Evolutionary conservation across 2,113 vertebrate genomes (phyloP), one percentile per base, ranked within the genome.

Genomic region (Bufo gargarizans): DNA sequence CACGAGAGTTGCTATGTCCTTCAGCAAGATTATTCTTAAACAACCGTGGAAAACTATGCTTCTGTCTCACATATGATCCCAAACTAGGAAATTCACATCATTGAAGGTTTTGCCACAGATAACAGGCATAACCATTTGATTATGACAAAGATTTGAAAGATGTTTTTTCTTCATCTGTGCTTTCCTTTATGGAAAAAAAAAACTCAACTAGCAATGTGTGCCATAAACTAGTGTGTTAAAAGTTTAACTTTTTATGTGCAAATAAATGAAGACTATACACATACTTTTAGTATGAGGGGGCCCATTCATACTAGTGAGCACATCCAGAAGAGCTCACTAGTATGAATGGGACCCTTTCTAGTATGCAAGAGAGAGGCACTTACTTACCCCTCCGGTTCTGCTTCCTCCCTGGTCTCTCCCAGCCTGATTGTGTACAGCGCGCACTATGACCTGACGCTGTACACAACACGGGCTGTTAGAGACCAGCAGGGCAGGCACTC

Each of bases 41-140:
- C 55, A 89, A 90, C 91, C 11, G 84, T 2, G 1, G 85, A 92
- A 89, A 91, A 91, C 90, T 90, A 86, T 87, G 84, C 17, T 89
- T 76, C 87, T 90, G 20, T 50, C 71, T 56, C 63, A 82, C 43
- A 76, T 89, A 86, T 59, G 43, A 91, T 91, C 87, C 80, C 72
- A 88, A 0, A 89, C 63, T 82, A 65, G 0, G 45, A n/a, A 89
- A 94, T 92, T 90, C 2, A 71, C 76, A 90, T 79, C 89, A 86
- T 88, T 89, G 85, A 88, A 74, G 82, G 58, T 56, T 91, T 89
- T 91, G 71, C 50, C 83, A 89, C 71, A 88, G 59, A 89, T 91
- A 85, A 88, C 8, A 91, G 47, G 59, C 79, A 91, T 90, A 92
- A 91, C 65, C 3, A 85, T 90, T 90, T 92, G 11, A 67, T 50